phyloP scores from a whole-genome alignment of 2,888 invertebrate species.

The Melieria omissa region DNA sequence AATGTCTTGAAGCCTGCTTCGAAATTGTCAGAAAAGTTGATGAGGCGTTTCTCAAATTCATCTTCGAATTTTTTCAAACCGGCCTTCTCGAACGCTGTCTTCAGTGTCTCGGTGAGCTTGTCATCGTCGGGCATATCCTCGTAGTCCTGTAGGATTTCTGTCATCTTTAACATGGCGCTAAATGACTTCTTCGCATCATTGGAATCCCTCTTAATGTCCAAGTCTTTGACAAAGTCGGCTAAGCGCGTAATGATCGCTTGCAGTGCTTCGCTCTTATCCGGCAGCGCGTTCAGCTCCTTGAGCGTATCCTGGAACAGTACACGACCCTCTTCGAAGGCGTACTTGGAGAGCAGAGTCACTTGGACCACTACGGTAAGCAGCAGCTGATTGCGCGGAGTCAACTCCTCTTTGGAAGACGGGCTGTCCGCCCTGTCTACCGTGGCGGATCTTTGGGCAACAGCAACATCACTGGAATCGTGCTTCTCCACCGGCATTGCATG shows the following conservation, averaged over 20 bases:
- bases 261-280: constrained; percentile 12
- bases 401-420: too few relatives aligned
- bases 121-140: constrained; percentile 22
- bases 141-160: constrained; percentile 14
- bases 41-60: constrained; percentile 1
- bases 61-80: constrained; percentile 16
- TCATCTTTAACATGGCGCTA: constrained; percentile 18
- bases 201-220: neutral
- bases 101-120: constrained; percentile 12
- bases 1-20: constrained; percentile 15
- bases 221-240: neutral
- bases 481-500: too few relatives aligned
- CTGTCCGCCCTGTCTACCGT: too few relatives aligned
- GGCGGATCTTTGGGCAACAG: too few relatives aligned
- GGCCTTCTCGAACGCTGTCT: constrained; percentile 10
- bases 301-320: constrained; percentile 17
- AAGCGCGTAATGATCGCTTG: constrained; percentile 22
- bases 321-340: constrained; percentile 13
- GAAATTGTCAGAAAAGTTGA: constrained; percentile 8
- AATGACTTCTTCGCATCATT: constrained; percentile 12
- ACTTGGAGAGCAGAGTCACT: constrained; percentile 18
- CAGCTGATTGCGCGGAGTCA: neutral
- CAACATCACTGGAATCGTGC: too few relatives aligned
- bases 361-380: constrained; percentile 15
- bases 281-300: constrained; percentile 11